Evolutionary conservation across 2,797 vertebrate species (phyloP).

Genomic region (Cichlasoma orientale): DNA sequence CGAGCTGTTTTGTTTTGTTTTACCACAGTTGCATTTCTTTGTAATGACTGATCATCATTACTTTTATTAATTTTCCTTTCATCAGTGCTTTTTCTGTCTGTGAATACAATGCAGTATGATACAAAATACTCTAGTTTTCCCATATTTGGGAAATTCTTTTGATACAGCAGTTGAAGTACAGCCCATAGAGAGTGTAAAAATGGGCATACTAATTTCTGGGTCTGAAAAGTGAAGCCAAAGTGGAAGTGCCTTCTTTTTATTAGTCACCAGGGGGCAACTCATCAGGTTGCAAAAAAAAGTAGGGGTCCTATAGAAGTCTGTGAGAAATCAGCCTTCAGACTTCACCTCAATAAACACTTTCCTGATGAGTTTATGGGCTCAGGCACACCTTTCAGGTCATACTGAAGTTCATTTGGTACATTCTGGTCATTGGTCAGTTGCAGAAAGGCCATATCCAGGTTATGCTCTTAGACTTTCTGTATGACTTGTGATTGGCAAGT

Average conservation of each 20-base stretch:
- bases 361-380: no score
- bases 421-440: neutral
- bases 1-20: neutral
- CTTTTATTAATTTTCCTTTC: neutral
- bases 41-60: neutral
- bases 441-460: neutral
- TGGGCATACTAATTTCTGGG: neutral
- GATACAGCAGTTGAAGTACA: neutral
- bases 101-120: neutral
- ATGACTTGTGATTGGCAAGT: neutral
- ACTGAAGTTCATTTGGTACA: neutral
- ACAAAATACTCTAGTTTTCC: neutral
- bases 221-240: neutral
- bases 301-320: neutral
- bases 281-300: neutral
- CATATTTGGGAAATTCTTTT: neutral
- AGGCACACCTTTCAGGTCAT: no score
- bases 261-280: neutral
- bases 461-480: neutral
- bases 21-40: neutral
- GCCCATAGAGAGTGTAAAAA: accelerated
- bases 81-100: neutral
- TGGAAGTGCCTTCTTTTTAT: neutral
- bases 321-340: neutral
- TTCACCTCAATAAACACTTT: neutral